Evolutionary conservation across 2,888 invertebrate species (phyloP), one percentile per base, ranked within the genome.

Genomic region (Odontocerum albicorne): DNA sequence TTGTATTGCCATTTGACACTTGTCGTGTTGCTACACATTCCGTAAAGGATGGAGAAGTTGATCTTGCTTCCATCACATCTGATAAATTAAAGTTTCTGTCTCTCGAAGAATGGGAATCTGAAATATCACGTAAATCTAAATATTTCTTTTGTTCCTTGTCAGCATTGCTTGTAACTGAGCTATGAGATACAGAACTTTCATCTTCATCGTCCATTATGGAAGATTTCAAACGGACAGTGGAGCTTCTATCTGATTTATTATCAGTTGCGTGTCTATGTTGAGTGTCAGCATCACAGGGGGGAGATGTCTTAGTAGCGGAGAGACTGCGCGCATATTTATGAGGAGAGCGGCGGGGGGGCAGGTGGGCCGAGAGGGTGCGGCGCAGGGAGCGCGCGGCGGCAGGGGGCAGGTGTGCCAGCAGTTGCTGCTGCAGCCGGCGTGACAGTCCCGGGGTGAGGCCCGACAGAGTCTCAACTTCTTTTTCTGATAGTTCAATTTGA

Each of bases 401-500:
- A 2, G 87, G 84, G 62, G 87, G 85, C 66, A 87, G 70, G 68
- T 85, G 85, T 62, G 86, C 84, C 54, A 87, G 74, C 64, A 87
- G 74, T 70, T 87, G 86, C 57, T 82, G 84, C 74, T 87, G 87
- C 67, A 87, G 83, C 35, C 86, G 82, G 64, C 85, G 83, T 62
- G 87, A 85, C 64, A 87, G 75, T 62, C 83, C 86, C 22, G 87
- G 87, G 63, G 87, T 87, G 62, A 87, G 78, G 63, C 82, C 85
- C 17, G 85, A 85, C 63, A 86, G 73, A 60, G 86, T 83, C 67
- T 84, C 81, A 66, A 85, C 75, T 75, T 87, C 87, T 66, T 83
- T 82, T 70, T 87, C 86, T 63, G 84, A 83, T 58, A 87, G 73
- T 70, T 84, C 82, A 65, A 87, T 77, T 64, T 84, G 80, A 66